Percentiles rank a stretch among this genome's conserved stretches.
Conservation (phyloP, 2,888 invertebrate species). For the Tenthredo distinguenda region DNA sequence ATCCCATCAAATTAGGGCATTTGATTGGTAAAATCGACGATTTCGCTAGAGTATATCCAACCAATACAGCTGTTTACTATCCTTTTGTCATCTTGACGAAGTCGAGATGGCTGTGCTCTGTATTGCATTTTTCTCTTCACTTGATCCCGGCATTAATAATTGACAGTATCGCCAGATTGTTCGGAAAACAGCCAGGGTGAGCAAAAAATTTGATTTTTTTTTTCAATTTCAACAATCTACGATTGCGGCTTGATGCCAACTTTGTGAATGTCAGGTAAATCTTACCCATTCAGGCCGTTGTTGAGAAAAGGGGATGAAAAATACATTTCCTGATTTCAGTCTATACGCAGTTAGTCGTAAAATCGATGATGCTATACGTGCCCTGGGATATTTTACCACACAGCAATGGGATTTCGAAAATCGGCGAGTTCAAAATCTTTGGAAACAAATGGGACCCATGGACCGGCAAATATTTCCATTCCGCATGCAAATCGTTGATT, state of each 20-base stretch:
- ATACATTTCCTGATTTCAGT: neutral
- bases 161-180: slow-evolving; percentile 83
- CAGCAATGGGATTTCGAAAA: slow-evolving; percentile 88
- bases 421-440: slow-evolving; percentile 81
- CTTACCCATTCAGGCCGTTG: neutral
- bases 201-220: slow-evolving; percentile 68
- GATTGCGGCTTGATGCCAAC: neutral
- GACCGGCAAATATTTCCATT: slow-evolving; percentile 81
- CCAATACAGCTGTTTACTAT: slow-evolving; percentile 79
- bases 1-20: neutral
- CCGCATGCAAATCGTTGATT: neutral
- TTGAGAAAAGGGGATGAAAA: neutral
- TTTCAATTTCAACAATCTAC: neutral
- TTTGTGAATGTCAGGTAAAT: neutral
- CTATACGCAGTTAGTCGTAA: slow-evolving; percentile 80
- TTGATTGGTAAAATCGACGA: no score
- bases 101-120: slow-evolving; percentile 79
- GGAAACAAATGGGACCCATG: slow-evolving; percentile 78
- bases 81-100: slow-evolving; percentile 48
- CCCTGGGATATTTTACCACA: slow-evolving; percentile 87
- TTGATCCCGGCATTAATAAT: slow-evolving; percentile 87
- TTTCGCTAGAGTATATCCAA: neutral
- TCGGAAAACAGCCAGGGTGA: slow-evolving; percentile 88
- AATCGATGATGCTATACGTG: slow-evolving; percentile 79
- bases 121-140: slow-evolving; percentile 85